These are phyloP conservation scores for Siniperca obscura DNA, from an alignment of 2,797 vertebrate genomes.

Conservation along the genomic window DNA sequence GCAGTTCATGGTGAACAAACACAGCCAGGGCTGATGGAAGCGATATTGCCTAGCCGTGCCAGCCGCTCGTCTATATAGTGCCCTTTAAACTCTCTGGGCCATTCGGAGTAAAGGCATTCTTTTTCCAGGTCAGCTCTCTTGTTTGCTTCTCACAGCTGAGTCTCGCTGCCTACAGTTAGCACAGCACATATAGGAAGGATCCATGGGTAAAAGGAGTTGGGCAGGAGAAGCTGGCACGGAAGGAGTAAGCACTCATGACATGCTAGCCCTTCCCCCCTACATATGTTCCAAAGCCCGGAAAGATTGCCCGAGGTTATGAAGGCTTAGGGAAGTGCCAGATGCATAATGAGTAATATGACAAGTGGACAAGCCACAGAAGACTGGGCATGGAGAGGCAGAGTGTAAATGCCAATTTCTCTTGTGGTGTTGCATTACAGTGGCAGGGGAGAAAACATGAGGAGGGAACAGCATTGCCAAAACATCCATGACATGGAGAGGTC, in stretches of 20 bases:
- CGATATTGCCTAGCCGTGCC: slow-evolving; percentile 31
- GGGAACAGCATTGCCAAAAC: slow-evolving; percentile 8
- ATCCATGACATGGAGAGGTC: slow-evolving; percentile 1
- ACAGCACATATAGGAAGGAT: slow-evolving; percentile 51
- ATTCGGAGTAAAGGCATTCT: slow-evolving; percentile 54
- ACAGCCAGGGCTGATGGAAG: slow-evolving; percentile 33
- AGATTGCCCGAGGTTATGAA: slow-evolving; percentile 35
- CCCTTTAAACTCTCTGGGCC: slow-evolving; percentile 62
- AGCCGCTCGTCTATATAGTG: slow-evolving; percentile 42
- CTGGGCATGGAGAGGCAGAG: slow-evolving; percentile 33
- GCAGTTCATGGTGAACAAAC: slow-evolving; percentile 24
- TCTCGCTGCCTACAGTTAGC: slow-evolving; percentile 44
- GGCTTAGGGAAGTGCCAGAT: slow-evolving; percentile 38
- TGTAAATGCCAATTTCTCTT: slow-evolving; percentile 44
- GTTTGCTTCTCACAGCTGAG: slow-evolving; percentile 75
- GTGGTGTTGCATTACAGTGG: slow-evolving; percentile 27
- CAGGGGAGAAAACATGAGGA: slow-evolving; percentile 9
- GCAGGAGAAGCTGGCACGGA: slow-evolving; percentile 54
- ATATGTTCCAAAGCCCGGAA: slow-evolving; percentile 46
- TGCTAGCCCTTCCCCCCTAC: slow-evolving; percentile 40
- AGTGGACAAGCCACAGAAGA: slow-evolving; percentile 36
- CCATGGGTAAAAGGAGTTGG: slow-evolving; percentile 52
- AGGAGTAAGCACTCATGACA: slow-evolving; percentile 53
- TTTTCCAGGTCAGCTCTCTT: slow-evolving; percentile 83
- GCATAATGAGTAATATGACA: slow-evolving; percentile 37